A percentile compares a stretch with the other conserved stretches of the same genome.
These are phyloP conservation scores for Diaperis boleti DNA, from an alignment of 2,888 invertebrate species.

Conservation along the genomic window DNA sequence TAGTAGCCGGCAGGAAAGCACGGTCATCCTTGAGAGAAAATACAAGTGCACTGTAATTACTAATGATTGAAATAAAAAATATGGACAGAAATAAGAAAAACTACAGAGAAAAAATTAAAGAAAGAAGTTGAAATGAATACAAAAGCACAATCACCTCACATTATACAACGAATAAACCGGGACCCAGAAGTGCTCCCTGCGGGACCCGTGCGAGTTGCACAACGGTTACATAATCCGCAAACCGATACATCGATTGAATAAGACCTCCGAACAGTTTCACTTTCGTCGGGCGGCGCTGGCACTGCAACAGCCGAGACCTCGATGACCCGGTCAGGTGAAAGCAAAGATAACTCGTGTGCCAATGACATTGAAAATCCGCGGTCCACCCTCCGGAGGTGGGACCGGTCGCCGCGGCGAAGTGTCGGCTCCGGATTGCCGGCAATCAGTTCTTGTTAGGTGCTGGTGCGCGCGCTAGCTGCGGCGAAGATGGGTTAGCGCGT, in stretches of 20 bases:
- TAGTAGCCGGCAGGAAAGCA: too few species aligned
- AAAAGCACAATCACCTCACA: too few species aligned
- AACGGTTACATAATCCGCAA: slow-evolving; percentile 19
- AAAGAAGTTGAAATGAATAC: too few species aligned
- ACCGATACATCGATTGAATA: slow-evolving; percentile 14
- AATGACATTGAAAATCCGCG: slow-evolving; percentile 38
- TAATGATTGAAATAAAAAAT: too few species aligned
- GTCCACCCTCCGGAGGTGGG: slow-evolving; percentile 33
- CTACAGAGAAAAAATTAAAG: too few species aligned
- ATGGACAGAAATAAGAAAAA: too few species aligned
- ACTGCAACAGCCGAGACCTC: slow-evolving; percentile 21
- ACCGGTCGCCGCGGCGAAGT: slow-evolving; percentile 6
- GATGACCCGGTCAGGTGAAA: slow-evolving; percentile 41
- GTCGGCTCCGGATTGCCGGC: slow-evolving; percentile 10
- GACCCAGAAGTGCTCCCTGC: too few species aligned
- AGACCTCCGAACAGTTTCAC: slow-evolving; percentile 35
- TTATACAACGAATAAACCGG: too few species aligned
- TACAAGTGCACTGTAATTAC: too few species aligned
- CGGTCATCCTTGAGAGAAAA: too few species aligned
- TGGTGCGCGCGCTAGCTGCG: slow-evolving; percentile 4
- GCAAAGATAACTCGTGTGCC: slow-evolving; percentile 35
- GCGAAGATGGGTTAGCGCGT: slow-evolving; percentile 25
- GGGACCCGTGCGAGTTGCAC: too few species aligned
- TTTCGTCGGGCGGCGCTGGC: slow-evolving; percentile 26
- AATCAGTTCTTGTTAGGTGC: slow-evolving; percentile 24